Percentiles rank a stretch among this genome's conserved stretches.
Evolutionary conservation across 2,797 vertebrate species (phyloP).

Genomic region (Malacoraja senta): DNA sequence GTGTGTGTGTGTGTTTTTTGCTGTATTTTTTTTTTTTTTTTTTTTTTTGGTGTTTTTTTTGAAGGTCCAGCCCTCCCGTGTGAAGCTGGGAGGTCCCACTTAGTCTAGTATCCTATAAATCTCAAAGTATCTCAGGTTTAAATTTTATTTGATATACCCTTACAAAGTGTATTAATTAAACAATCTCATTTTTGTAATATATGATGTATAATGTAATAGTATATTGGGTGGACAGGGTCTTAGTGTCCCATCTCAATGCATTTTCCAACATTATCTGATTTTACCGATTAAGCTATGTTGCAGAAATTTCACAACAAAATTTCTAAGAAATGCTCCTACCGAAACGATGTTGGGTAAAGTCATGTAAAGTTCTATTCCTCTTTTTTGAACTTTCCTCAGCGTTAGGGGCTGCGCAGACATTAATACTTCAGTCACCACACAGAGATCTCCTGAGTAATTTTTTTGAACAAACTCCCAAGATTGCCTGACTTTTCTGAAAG

Average conservation of each 20-base stretch:
- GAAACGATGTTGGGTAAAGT: not conserved
- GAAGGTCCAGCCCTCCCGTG: no score
- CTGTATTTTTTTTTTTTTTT: no score
- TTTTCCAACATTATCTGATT: not conserved
- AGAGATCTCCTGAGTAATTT: not conserved
- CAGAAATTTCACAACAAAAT: not conserved
- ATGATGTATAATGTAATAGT: not conserved
- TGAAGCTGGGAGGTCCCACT: no score
- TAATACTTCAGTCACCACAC: conserved; percentile 2
- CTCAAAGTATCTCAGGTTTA: not conserved
- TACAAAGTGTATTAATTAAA: not conserved
- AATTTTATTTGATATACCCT: not conserved
- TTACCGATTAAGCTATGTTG: not conserved
- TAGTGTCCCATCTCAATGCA: not conserved
- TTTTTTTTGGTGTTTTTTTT: no score
- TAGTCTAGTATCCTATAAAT: not conserved
- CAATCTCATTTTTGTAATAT: not conserved
- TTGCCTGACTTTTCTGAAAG: not conserved
- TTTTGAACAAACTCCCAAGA: not conserved
- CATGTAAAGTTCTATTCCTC: no score
- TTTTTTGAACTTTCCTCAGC: not conserved
- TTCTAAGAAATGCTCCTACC: not conserved
- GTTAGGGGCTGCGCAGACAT: not conserved
- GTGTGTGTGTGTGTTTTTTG: no score
- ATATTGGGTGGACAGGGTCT: not conserved